Base-by-base conservation (phyloP, 2,888 invertebrate species). In the Chrysina gloriosa region DNA sequence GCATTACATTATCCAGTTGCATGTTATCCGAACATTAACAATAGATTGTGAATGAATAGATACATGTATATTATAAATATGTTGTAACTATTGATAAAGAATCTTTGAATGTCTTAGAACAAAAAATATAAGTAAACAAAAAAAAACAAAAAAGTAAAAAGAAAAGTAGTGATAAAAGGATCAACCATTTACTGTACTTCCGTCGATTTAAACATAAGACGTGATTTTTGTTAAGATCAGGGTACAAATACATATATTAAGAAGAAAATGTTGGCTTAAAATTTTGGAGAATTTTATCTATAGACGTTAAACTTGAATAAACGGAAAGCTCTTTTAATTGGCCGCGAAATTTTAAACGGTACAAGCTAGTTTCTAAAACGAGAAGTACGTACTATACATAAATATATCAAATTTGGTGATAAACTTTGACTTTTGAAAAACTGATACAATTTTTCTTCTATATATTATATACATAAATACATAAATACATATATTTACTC, bases 41-140 rank as follows among this genome's bases (percentile, higher is more conserved):
- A 23, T 58, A 58, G 58, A 58, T 58, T 58, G 25, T 42, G 42
- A 42, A 58, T 58, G 39, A 58, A 58, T 58, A 58, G 39, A 58
- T 58, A 42, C 58, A 58, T 58, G 58, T 58, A 58, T 58, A 58
- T 58, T 42, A 42, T 21, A 11, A 31, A 52, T 52, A 52, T 52
- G 31, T 34, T 52, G 52, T 52, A 52, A 52, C 52, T 52, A 52
- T 52, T 52, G 52, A 52, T 52, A 31, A 58, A 58, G 39, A 58
- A 58, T 39, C 58, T 58, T 58, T 58, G 16, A 42, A 25, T 25
- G 29, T 16, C 16, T 23, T 58, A 58, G 52, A 23, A 2, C 19
- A 58, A 42, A 52, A 16, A 29, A n/a, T 25, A 2, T 23, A n/a
- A n/a, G 21, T 48, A 7, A n/a, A 9, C 9, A 47, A 47, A 3